A percentile compares a stretch with the other conserved stretches of the same genome.
Evolutionary conservation across 2,797 vertebrate genomes (phyloP).

Genomic region (Myotis daubentonii): DNA sequence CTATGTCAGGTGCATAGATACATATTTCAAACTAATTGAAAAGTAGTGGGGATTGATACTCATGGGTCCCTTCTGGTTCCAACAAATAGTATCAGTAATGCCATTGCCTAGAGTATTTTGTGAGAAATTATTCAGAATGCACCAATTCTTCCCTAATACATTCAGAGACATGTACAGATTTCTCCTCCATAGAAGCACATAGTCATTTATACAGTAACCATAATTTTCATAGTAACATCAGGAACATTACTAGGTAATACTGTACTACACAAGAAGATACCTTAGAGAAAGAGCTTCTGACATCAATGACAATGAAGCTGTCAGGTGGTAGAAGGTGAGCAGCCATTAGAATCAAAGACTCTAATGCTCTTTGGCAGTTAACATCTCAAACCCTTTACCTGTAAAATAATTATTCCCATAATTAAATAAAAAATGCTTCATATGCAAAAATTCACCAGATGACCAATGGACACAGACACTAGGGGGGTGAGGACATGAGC

Average conservation of each 20-base stretch:
- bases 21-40: neutral
- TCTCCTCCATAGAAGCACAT: neutral
- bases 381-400: neutral
- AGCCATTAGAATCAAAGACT: neutral
- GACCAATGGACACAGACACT: too few species aligned
- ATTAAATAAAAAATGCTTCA: neutral
- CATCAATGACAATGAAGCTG: neutral
- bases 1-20: neutral
- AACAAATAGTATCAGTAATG: neutral
- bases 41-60: neutral
- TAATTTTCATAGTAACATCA: neutral
- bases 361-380: neutral
- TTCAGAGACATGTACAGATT: neutral
- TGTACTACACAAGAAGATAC: neutral
- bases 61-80: neutral
- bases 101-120: neutral
- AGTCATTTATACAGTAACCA: neutral
- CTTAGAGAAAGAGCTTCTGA: neutral
- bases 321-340: neutral
- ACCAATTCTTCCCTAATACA: neutral
- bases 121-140: neutral
- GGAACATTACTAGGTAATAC: neutral
- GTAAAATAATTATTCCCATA: neutral
- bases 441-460: neutral
- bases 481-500: too few species aligned